Evolutionary conservation across 2,888 invertebrate species (phyloP).

Genomic region (Tillus elongatus): DNA sequence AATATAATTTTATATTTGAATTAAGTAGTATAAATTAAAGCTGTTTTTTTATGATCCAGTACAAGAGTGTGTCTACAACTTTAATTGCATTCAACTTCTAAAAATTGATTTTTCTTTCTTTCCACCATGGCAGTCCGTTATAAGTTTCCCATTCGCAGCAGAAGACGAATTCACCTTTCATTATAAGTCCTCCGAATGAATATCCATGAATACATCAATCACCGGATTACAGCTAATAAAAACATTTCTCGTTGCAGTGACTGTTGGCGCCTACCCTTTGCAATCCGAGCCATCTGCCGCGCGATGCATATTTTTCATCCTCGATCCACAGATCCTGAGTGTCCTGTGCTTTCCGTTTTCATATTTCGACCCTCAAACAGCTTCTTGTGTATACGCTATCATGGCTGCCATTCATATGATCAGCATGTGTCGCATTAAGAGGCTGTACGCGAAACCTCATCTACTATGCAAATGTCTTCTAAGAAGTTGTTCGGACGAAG

Average conservation of each 20-base stretch:
- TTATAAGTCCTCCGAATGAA: slow-evolving; percentile 23
- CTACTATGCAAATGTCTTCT: slow-evolving; percentile 42
- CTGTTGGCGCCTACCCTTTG: slow-evolving; percentile 37
- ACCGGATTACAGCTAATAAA: slow-evolving; percentile 44
- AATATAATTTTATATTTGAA: too few relatives aligned
- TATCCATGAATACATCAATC: slow-evolving; percentile 40
- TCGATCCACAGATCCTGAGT: slow-evolving; percentile 32
- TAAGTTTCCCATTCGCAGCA: too few relatives aligned
- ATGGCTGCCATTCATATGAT: slow-evolving; percentile 12
- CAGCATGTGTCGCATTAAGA: slow-evolving; percentile 24
- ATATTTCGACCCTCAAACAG: slow-evolving; percentile 20
- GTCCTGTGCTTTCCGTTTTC: slow-evolving; percentile 24
- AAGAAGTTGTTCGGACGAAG: slow-evolving; percentile 38
- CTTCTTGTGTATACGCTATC: slow-evolving; percentile 12
- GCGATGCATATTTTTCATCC: slow-evolving; percentile 42
- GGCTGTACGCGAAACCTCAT: slow-evolving; percentile 34
- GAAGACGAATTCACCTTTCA: slow-evolving; percentile 14
- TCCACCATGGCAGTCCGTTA: too few relatives aligned
- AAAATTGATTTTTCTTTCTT: too few relatives aligned
- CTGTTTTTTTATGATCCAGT: too few relatives aligned
- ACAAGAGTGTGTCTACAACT: too few relatives aligned
- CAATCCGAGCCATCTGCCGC: slow-evolving; percentile 36
- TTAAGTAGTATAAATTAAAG: too few relatives aligned
- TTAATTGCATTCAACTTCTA: too few relatives aligned
- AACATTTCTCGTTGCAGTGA: slow-evolving; percentile 41